Conservation (phyloP, 2,888 invertebrate genomes). For the Macropis europaea region DNA sequence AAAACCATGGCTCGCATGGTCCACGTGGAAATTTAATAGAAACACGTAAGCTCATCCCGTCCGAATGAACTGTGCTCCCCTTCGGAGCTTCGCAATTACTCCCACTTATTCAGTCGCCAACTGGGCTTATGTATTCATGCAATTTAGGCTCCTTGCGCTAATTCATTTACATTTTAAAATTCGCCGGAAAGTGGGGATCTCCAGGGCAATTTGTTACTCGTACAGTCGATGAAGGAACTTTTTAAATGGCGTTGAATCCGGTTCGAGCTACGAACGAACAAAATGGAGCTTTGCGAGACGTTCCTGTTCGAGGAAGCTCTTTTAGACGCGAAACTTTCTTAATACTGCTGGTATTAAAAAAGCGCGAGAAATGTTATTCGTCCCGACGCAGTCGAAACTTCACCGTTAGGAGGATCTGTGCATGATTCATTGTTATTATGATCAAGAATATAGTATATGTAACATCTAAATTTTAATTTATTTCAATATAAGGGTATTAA, state of each 20-base stretch:
- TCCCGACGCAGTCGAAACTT: not conserved
- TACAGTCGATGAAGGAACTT: slow-evolving; percentile 27
- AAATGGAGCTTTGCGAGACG: not conserved
- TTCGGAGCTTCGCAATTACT: slow-evolving; percentile 20
- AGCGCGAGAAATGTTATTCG: slow-evolving; percentile 20
- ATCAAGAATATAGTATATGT: too few relatives aligned
- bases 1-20: not conserved
- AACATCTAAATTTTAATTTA: too few relatives aligned
- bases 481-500: too few relatives aligned
- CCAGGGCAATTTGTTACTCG: slow-evolving; percentile 34
- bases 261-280: not conserved
- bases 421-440: too few relatives aligned
- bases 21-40: not conserved
- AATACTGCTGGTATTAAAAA: slow-evolving; percentile 37
- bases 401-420: too few relatives aligned
- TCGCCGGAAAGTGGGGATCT: not conserved
- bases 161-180: slow-evolving; percentile 43
- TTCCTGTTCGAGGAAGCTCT: not conserved
- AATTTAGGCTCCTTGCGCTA: slow-evolving; percentile 21
- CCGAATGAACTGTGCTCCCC: slow-evolving; percentile 3
- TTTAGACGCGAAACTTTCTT: slow-evolving; percentile 39
- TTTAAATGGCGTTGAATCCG: slow-evolving; percentile 28
- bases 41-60: not conserved
- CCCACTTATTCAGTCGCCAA: slow-evolving; percentile 23
- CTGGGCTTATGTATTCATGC: slow-evolving; percentile 25